Base-by-base conservation (phyloP, 2,113 vertebrate species). In the Malaclemys terrapin region DNA sequence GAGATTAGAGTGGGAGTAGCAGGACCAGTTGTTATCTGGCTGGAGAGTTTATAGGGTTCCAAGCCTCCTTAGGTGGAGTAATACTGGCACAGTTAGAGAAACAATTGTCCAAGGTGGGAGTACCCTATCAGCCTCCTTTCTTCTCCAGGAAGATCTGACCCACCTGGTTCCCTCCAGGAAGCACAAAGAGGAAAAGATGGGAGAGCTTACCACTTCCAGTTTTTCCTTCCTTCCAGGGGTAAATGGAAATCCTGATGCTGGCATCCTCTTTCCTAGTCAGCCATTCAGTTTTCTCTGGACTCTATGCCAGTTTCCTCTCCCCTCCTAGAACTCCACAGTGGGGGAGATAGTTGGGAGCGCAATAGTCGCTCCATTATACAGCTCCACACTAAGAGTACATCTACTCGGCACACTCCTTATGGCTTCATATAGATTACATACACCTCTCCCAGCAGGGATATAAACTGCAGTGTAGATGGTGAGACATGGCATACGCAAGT, bases 21-120 rank as follows among this genome's bases (percentile, higher is more conserved):
- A 53, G 14, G 12, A 88, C 38, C 9, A 76, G 10, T 53, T 25
- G 1, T 1, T 76, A 22, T 7, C 47, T 86, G 7, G 27, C 2
- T 5, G 16, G 2, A 85, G 8, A 29, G 27, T 27, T 80, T 80
- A 3, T 10, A 20, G 14, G 0, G 0, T 84, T 13, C 2, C 62
- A 42, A 38, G 4, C 47, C 47, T 13, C 27, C 53, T 53, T 25
- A 22, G n/a, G 38, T 82, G 6, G 31, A 90, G 14, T 10, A 88
- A 42, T 25, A 27, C 22, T 62, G 57, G 29, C 82, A 16, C 29
- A 7, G 13, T 0, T 2, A 53, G 13, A 75, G 10, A 27, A 4
- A 83, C 6, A 81, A 24, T 62, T 80, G 50, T 78, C 31, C 10
- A 27, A 52, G 27, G 22, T 56, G 38, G 24, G 27, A 57, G 22